Percentiles rank a stretch among this genome's conserved stretches.
phyloP scores from a whole-genome alignment of 2,113 vertebrate genomes.

The Pelecanus crispus region DNA sequence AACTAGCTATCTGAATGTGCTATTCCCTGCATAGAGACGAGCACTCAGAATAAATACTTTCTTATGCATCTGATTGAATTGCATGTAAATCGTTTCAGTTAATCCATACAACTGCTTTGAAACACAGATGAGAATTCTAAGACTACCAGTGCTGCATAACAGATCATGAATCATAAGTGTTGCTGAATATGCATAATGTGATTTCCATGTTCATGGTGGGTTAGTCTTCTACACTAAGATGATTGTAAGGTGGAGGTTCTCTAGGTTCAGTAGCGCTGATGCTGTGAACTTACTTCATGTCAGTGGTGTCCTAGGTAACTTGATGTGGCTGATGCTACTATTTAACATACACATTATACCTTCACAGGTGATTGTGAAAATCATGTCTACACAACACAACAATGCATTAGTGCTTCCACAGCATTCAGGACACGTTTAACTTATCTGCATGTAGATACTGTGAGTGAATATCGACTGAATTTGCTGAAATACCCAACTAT shows the following conservation, averaged over 20 bases:
- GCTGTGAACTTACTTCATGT: background rate
- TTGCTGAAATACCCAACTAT: background rate
- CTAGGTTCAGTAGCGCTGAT: background rate
- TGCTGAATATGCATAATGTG: background rate
- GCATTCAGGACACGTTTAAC: background rate
- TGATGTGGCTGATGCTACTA: background rate
- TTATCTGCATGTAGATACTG: background rate
- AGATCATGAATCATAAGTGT: background rate
- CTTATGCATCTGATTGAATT: background rate
- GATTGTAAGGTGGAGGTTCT: background rate
- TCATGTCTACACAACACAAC: background rate
- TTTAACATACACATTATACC: background rate
- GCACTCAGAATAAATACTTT: background rate
- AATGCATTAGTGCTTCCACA: background rate
- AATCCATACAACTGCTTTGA: background rate
- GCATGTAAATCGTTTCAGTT: rapidly evolving
- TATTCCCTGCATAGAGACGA: background rate
- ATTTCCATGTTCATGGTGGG: background rate
- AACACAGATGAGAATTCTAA: background rate
- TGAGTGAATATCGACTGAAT: background rate
- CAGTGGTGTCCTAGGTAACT: background rate
- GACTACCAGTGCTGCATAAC: background rate
- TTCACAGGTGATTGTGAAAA: background rate
- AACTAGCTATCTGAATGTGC: background rate
- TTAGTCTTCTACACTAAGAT: background rate